phyloP scores from a whole-genome alignment of 2,113 vertebrate species.

The Zosterops lateralis region DNA sequence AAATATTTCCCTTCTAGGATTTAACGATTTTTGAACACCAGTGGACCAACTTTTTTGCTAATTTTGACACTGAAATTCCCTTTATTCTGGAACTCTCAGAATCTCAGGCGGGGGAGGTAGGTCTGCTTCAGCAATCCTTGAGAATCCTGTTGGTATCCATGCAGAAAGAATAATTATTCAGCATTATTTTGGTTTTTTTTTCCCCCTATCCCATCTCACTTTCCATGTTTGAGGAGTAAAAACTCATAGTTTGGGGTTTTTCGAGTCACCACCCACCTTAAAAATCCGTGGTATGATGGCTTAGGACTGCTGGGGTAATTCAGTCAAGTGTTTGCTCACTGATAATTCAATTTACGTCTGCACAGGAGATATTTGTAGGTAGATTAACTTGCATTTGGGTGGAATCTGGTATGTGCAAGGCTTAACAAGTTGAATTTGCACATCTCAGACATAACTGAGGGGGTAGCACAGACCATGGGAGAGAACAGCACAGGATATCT shows the following conservation, averaged over 20 bases:
- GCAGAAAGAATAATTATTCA: background rate
- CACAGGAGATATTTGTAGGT: background rate
- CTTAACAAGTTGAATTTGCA: background rate
- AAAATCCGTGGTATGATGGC: background rate
- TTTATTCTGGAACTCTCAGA: constrained; percentile 94
- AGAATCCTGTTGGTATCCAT: background rate
- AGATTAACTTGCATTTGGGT: background rate
- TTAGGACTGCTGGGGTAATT: background rate
- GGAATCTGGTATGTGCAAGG: background rate
- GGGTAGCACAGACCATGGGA: background rate
- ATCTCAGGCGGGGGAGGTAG: constrained; percentile 91
- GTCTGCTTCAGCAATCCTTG: background rate
- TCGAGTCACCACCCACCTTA: background rate
- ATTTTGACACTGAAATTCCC: constrained; percentile 91
- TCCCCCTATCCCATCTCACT: accelerated
- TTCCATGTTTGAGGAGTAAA: background rate
- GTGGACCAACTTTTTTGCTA: constrained; percentile 89
- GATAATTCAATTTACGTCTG: background rate
- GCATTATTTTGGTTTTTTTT: accelerated
- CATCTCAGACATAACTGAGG: too few relatives aligned
- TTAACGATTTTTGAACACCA: constrained; percentile 87
- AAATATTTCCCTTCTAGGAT: constrained; percentile 72
- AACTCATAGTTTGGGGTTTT: accelerated
- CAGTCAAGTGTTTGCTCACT: background rate
- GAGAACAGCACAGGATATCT: background rate